Evolutionary conservation across 1,140 invertebrate species (phyloP).

Genomic region (Nylanderia fulva): DNA sequence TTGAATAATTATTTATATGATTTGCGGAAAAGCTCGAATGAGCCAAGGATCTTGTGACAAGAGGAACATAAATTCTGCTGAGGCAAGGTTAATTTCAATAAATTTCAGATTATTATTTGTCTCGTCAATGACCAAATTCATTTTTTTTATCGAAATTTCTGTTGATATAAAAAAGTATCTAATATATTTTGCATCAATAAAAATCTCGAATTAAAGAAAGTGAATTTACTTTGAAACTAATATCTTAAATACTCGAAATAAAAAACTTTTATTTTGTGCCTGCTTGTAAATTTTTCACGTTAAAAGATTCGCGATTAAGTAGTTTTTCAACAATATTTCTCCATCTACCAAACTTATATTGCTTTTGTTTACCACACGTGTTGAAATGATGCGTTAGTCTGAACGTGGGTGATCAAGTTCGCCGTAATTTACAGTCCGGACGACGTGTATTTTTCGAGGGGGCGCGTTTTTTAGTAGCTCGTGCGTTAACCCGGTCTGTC

Average conservation of each 20-base stretch:
- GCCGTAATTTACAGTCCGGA: background rate
- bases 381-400: background rate
- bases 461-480: background rate
- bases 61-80: background rate
- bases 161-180: no score
- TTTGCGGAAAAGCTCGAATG: background rate
- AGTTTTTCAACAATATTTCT: slow-evolving; percentile 5
- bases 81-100: background rate
- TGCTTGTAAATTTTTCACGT: background rate
- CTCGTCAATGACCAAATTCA: background rate
- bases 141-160: no score
- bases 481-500: background rate
- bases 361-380: background rate
- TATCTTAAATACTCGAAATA: background rate
- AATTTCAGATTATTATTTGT: background rate
- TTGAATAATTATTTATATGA: background rate
- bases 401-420: no score
- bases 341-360: background rate
- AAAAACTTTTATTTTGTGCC: background rate
- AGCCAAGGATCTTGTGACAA: background rate
- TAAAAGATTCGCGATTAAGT: background rate
- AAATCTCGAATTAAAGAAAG: no score
- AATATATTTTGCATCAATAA: no score
- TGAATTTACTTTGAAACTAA: background rate
- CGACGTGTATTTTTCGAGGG: background rate